A percentile compares a stretch with the other conserved stretches of the same genome.
Evolutionary conservation across 2,113 vertebrate genomes (phyloP).

Genomic region (Hiodon tergisus): DNA sequence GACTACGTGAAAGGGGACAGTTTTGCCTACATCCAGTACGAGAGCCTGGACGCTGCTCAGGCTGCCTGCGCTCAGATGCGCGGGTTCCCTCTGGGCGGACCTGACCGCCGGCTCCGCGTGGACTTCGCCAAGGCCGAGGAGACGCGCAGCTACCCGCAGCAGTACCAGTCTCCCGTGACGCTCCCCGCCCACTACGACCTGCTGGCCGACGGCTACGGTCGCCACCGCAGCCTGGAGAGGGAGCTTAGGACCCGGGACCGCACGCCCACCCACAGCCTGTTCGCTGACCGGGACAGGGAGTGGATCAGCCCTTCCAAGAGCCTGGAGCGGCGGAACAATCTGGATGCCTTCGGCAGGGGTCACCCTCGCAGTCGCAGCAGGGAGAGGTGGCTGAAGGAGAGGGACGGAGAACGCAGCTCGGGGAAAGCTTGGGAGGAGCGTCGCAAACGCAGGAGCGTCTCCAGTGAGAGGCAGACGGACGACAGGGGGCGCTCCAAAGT

Average conservation of each 20-base stretch:
- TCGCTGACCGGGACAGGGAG: constrained; percentile 73
- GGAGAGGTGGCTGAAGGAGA: constrained; percentile 79
- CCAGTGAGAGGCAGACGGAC: constrained; percentile 68
- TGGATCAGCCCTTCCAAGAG: constrained; percentile 79
- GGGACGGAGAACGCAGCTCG: constrained; percentile 52
- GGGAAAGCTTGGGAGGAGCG: constrained; percentile 74
- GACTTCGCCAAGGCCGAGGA: constrained; percentile 97
- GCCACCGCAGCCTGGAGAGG: constrained; percentile 81
- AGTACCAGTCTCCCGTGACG: constrained; percentile 67
- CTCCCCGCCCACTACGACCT: constrained; percentile 80
- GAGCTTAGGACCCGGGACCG: constrained; percentile 82
- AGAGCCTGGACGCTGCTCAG: constrained; percentile 90
- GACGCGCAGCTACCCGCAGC: constrained; percentile 69
- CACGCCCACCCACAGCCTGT: constrained; percentile 75
- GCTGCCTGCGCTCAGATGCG: constrained; percentile 94
- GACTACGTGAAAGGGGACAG: constrained; percentile 95
- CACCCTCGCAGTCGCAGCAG: constrained; percentile 69
- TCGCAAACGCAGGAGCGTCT: constrained; percentile 74
- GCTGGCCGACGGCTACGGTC: constrained; percentile 73
- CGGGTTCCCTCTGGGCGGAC: constrained; percentile 84
- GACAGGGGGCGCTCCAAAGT: constrained; percentile 70
- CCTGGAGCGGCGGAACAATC: constrained; percentile 69
- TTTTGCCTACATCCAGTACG: constrained; percentile 95
- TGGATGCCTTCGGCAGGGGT: constrained; percentile 73
- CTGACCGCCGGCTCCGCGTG: constrained; percentile 81